Base-by-base conservation (phyloP, 2,113 vertebrate species). In the Toxostoma redivivum region DNA sequence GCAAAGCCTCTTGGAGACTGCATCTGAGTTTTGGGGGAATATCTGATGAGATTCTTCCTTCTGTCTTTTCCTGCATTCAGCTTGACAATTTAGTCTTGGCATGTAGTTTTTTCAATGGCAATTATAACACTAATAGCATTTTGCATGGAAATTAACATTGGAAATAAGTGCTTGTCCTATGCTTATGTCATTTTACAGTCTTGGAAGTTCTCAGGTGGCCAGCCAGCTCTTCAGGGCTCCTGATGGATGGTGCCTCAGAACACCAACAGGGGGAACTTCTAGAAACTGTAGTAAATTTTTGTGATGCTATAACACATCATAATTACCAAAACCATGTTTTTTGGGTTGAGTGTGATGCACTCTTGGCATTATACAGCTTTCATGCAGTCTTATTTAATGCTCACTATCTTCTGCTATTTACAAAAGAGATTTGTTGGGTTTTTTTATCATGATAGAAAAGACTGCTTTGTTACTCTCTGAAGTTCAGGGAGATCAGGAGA, bases 401-500 rank as follows among this genome's bases (percentile, higher is more conserved):
- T 56, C 72, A 33, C 24, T 91, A 15, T 84, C 18, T 77, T 76
- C 94, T 91, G 90, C 66, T 88, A 69, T 64, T 44, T 81, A 77
- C 37, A 78, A 85, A 92, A 94, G 86, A 82, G 67, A 77, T 81
- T n/a, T 91, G 28, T 51, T 51, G 17, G 7, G 1, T 0, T 3
- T 5, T 6, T 5, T 7, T 42, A 31, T 44, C 1, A 1, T 44
- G 42, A 44, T 89, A 81, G 88, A 80, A 95, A 78, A 92, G 56
- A 57, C 85, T 8, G 28, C 67, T 84, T 76, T 48, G 14, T 86
- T 87, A 47, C 53, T 38, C 30, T 40, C 28, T 62, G 57, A 73
- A 94, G 85, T 92, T 97, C 92, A 96, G 23, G 53, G 61, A 76
- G 96, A 61, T 95, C 38, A 65, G 95, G 66, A 96, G 83, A 97